Evolutionary conservation across 2,888 invertebrate genomes (phyloP), one percentile per base, ranked within the genome.

Genomic region (Hyalella azteca): DNA sequence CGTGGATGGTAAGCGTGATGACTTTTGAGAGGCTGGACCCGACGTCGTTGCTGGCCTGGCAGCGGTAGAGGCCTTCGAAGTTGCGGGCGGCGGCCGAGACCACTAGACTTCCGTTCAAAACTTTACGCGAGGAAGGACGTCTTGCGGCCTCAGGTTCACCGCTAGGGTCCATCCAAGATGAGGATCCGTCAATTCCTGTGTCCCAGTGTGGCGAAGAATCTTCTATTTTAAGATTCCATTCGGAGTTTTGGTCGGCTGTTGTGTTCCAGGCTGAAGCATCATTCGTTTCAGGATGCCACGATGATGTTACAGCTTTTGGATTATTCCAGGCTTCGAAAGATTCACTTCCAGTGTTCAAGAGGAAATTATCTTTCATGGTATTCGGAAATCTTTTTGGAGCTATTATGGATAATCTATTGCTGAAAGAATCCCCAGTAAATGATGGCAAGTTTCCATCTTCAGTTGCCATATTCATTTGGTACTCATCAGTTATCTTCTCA

Each of bases 51-150:
- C 80, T 77, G 29, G 81, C 81, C 76, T 81, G 77, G 78, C 83
- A 83, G 39, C 81, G 79, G 78, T 81, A 83, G 4, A 78, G 78
- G 4, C 83, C 83, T 59, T 83, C 81, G 79, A 81, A 81, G 9
- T 79, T 66, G 13, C 66, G 32, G 4, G 66, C 66, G 36, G 66
- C 66, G 26, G 66, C 32, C 0, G 66, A 13, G 1, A 66, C 3
- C 2, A 66, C 66, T 9, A 66, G 66, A 36, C 66, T 66, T 19
- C 66, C 66, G 19, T 66, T 66, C 36, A 19, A 36, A 22, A 66
- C 66, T 66, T 66, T 66, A 7, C 66, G 66, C 13, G 36, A 66
- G 19, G 66, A 32, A 36, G 66, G 36, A 11, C 36, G 66, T 7
- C 66, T 36, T 13, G 32, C 66, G 29, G 15, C 36, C 19, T 36